Evolutionary conservation across 1,140 invertebrate genomes (phyloP).

Genomic region (Scaptomyza hsui): DNA sequence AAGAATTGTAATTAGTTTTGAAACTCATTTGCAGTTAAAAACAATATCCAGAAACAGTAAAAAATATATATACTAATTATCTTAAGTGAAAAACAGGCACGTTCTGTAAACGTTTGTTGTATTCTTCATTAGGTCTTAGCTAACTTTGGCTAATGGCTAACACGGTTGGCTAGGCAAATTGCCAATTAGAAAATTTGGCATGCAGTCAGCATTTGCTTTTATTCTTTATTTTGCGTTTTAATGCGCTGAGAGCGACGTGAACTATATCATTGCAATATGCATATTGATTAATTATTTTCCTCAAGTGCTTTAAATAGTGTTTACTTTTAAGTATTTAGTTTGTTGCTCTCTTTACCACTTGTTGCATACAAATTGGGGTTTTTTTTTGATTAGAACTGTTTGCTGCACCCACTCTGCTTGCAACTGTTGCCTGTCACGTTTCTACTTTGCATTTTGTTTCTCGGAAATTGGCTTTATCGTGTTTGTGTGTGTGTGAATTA

Average conservation of each 20-base stretch:
- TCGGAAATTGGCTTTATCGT: conserved; percentile 19
- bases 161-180: conserved; percentile 3
- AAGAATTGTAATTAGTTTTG: neutral
- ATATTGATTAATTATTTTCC: conserved; percentile 64
- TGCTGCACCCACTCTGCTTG: conserved; percentile 11
- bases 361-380: conserved; percentile 52
- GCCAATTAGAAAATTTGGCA: conserved; percentile 41
- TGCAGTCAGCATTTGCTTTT: conserved; percentile 71
- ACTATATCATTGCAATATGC: conserved; percentile 70
- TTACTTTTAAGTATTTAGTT: conserved; percentile 26
- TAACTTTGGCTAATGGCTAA: neutral
- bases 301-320: too few species aligned
- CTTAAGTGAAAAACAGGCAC: neutral
- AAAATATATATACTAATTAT: neutral
- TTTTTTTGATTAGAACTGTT: conserved; percentile 1
- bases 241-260: conserved; percentile 59
- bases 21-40: neutral
- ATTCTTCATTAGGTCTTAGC: neutral
- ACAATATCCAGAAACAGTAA: neutral
- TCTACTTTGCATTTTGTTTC: conserved; percentile 6
- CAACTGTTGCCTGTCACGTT: conserved; percentile 17
- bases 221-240: conserved; percentile 65
- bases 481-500: conserved; percentile 18
- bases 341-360: conserved; percentile 32
- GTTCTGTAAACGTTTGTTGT: neutral